Evolutionary conservation across 2,888 invertebrate species (phyloP).

Genomic region (Augiades crinisus): DNA sequence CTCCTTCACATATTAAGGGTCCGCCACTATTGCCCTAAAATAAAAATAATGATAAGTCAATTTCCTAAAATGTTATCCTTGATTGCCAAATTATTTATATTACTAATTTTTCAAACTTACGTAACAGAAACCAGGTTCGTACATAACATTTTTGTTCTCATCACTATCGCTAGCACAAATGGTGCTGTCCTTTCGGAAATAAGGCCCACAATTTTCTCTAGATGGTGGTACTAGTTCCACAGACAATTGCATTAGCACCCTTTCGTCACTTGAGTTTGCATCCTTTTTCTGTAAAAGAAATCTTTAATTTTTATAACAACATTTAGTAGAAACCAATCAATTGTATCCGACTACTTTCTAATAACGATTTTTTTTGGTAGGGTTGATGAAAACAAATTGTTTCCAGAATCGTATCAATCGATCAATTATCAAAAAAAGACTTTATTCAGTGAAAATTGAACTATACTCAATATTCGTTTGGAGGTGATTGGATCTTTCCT

Average conservation of each 20-base stretch:
- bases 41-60: not conserved
- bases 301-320: not conserved
- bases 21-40: slow-evolving; percentile 66
- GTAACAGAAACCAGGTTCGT: slow-evolving; percentile 51
- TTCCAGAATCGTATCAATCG: too few species aligned
- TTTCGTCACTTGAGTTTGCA: slow-evolving; percentile 46
- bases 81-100: too few species aligned
- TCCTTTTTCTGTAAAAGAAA: slow-evolving; percentile 33
- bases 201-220: slow-evolving; percentile 48
- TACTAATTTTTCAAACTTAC: slow-evolving; percentile 38
- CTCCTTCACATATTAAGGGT: slow-evolving; percentile 60
- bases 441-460: too few species aligned
- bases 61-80: too few species aligned
- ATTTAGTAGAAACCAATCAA: too few species aligned
- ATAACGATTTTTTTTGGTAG: too few species aligned
- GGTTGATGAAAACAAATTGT: too few species aligned
- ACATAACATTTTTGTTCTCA: slow-evolving; percentile 41
- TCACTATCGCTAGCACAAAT: slow-evolving; percentile 50
- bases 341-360: too few species aligned
- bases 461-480: too few species aligned
- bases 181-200: slow-evolving; percentile 53
- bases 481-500: too few species aligned
- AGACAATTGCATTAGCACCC: slow-evolving; percentile 45
- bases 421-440: too few species aligned
- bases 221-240: slow-evolving; percentile 51